phyloP scores from a whole-genome alignment of 2,888 invertebrate genomes.

The Calameuta pallipes region DNA sequence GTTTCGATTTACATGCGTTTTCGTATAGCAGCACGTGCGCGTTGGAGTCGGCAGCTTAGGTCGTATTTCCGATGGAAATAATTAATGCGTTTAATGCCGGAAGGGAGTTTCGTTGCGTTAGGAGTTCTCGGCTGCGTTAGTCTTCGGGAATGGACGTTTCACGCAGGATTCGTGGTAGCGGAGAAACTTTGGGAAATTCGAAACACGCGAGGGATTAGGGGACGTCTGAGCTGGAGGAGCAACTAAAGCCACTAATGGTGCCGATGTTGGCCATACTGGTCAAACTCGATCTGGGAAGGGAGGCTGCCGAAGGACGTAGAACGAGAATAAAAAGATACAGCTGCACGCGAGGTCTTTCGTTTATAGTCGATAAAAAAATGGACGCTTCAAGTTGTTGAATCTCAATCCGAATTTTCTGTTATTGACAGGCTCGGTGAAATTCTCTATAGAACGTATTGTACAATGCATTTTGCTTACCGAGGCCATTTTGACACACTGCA shows the following conservation, averaged over 20 bases:
- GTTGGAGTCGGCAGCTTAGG: neutral
- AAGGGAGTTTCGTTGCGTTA: neutral
- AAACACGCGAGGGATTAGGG: neutral
- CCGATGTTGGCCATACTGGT: too few species aligned
- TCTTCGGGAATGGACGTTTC: neutral
- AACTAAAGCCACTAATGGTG: neutral
- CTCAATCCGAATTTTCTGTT: too few species aligned
- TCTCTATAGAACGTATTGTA: too few species aligned
- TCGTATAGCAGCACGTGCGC: neutral
- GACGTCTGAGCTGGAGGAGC: neutral
- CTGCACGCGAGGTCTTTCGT: too few species aligned
- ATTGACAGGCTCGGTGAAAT: too few species aligned
- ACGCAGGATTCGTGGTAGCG: neutral
- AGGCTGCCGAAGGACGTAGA: too few species aligned
- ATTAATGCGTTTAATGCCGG: neutral
- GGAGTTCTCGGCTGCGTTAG: neutral
- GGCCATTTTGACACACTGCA: too few species aligned
- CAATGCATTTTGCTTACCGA: too few species aligned
- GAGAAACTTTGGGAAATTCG: neutral
- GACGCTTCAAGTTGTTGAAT: too few species aligned
- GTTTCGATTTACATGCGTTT: neutral
- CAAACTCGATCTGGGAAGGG: neutral
- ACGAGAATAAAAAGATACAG: too few species aligned
- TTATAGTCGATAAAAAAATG: too few species aligned
- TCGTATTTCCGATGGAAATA: neutral